Evolutionary conservation across 2,113 vertebrate genomes (phyloP).

Genomic region (Macaca nemestrina): DNA sequence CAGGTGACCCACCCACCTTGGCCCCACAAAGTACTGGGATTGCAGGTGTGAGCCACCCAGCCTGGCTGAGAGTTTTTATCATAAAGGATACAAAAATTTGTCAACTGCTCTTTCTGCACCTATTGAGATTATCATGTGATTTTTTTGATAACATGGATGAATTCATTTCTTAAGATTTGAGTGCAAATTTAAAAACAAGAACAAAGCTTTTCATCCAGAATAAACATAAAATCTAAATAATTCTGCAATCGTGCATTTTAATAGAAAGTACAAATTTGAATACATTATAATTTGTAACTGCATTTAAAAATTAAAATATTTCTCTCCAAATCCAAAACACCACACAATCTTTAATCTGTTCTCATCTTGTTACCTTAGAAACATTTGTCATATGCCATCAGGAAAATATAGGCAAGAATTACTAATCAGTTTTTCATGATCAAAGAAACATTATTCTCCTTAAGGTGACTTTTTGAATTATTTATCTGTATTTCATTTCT

Average conservation of each 20-base stretch:
- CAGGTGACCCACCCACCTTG: no score
- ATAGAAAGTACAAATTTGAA: conserved; percentile 68
- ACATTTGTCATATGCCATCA: neutral
- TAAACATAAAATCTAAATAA: conserved; percentile 59
- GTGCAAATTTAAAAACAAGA: conserved; percentile 76
- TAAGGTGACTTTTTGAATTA: conserved; percentile 50
- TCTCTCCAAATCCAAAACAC: neutral
- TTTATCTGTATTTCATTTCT: conserved; percentile 67
- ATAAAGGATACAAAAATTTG: neutral
- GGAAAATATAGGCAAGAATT: neutral
- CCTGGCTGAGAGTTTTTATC: neutral
- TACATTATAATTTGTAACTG: conserved; percentile 16
- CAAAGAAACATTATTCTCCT: conserved; percentile 41
- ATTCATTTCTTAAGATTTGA: conserved; percentile 73
- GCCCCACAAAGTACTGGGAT: no score
- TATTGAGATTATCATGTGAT: neutral
- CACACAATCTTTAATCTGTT: conserved; percentile 54
- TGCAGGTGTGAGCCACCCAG: no score
- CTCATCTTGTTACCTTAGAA: conserved; percentile 54
- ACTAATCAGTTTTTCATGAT: conserved; percentile 26
- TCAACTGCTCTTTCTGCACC: neutral
- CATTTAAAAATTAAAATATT: no score
- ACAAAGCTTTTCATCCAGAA: conserved; percentile 11
- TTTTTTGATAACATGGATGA: conserved; percentile 64
- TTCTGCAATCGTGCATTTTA: conserved; percentile 63